Evolutionary conservation across 2,888 invertebrate species (phyloP), one percentile per base, ranked within the genome.

Genomic region (Agapostemon virescens): DNA sequence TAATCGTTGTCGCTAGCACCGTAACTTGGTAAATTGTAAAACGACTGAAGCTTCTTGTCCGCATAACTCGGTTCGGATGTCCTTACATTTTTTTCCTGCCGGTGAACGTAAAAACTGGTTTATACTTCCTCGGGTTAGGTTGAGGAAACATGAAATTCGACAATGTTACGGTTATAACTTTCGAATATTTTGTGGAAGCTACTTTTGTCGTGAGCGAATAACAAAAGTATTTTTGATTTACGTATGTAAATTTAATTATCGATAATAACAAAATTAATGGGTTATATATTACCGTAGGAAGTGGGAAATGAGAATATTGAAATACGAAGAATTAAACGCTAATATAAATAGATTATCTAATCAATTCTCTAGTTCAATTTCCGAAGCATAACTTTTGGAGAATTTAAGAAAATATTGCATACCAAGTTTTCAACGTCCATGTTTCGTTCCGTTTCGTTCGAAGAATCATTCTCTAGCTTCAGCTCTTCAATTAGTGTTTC

Each of bases 51-150:
- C n/a, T 38, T 55, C 17, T 77, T 36, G 61, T 63, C 26, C n/a
- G 13, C n/a, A 52, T 74, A 69, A 71, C 81, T 77, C 40, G 45
- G 20, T 13, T 6, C 63, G 1, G 40, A 4, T 33, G 67, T 81
- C 77, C 70, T 64, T 64, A 49, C 49, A 33, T 36, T n/a, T 40
- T n/a, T 55, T 74, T 69, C 71, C 81, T 81, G 42, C 0, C 33
- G n/a, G 30, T 33, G 33, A 71, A 71, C 68, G 71, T 69, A 61
- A 67, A 67, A 79, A 76, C 70, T 55, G 69, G 69, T 81, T 82
- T 76, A 80, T 30, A 38, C 26, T 15, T 23, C 26, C 11, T 23
- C 17, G 30, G 26, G 45, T 38, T 11, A 33, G 38, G 15, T 36
- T n/a, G 36, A 36, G 9, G 9, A 30, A 26, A 30, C 17, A n/a